phyloP scores from a whole-genome alignment of 2,888 invertebrate species.

The Himalopsyche anomala region DNA sequence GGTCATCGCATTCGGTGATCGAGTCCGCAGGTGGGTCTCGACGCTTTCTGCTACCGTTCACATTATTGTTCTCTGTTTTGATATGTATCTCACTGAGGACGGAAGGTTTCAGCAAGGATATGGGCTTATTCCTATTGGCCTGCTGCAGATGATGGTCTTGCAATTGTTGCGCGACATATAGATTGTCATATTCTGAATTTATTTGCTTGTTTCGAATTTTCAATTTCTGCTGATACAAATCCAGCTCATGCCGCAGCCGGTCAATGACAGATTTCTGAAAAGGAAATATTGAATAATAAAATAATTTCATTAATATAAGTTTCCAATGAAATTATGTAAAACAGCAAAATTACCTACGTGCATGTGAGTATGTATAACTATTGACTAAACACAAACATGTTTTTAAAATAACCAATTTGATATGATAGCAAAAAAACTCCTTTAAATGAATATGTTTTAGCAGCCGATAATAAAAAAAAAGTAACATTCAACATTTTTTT shows the following conservation, averaged over 20 bases:
- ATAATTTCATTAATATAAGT: no score
- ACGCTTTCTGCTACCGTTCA: slow-evolving; percentile 67
- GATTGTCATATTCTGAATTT: slow-evolving; percentile 73
- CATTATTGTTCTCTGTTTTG: slow-evolving; percentile 72
- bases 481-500: no score
- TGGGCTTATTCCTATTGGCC: slow-evolving; percentile 70
- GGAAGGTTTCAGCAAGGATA: slow-evolving; percentile 74
- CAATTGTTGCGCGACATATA: slow-evolving; percentile 74
- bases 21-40: background rate
- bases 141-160: slow-evolving; percentile 73
- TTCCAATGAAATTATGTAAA: no score
- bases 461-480: no score
- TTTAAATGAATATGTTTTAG: no score
- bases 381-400: no score
- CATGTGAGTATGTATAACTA: no score
- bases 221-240: slow-evolving; percentile 75
- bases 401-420: no score
- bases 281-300: slow-evolving; percentile 36
- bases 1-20: slow-evolving; percentile 29
- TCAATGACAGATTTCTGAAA: slow-evolving; percentile 78
- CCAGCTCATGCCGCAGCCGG: slow-evolving; percentile 77
- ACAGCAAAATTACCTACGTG: no score
- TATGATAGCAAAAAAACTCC: no score
- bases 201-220: slow-evolving; percentile 73
- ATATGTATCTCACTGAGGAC: slow-evolving; percentile 75